A percentile compares a stretch with the other conserved stretches of the same genome.
Evolutionary conservation across 2,113 vertebrate genomes (phyloP).

Genomic region (Delphinapterus leucas): DNA sequence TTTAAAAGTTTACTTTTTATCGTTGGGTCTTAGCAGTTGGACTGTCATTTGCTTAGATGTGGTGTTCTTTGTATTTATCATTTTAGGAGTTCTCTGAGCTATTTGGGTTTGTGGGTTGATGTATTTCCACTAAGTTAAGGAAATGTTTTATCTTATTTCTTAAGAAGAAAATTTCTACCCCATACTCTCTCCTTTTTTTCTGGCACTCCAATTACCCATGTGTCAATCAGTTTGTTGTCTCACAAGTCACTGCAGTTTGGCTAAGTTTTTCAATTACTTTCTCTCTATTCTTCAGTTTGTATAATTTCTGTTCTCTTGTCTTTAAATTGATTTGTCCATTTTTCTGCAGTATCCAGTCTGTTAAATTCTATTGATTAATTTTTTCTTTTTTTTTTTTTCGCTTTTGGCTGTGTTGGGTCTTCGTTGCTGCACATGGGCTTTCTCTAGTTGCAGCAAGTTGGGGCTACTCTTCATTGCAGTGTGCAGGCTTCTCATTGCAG

Average conservation of each 20-base stretch:
- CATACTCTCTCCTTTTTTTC: background rate
- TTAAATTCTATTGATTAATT: background rate
- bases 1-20: background rate
- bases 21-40: background rate
- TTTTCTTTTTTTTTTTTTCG: background rate
- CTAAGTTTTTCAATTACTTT: background rate
- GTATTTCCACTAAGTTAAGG: background rate
- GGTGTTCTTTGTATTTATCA: background rate
- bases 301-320: background rate
- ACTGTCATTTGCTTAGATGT: background rate
- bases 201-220: background rate
- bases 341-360: background rate
- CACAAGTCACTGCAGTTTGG: background rate
- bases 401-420: too few species aligned
- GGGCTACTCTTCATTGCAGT: too few species aligned
- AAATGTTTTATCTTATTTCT: background rate
- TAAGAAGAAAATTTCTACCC: background rate
- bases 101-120: background rate
- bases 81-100: background rate
- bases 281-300: background rate
- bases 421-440: accelerated
- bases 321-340: background rate
- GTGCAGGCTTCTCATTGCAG: too few species aligned
- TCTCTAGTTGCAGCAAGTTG: too few species aligned
- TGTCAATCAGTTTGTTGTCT: background rate